Conservation (phyloP, 2,113 vertebrate genomes). For the Melanerpes aurifrons region DNA sequence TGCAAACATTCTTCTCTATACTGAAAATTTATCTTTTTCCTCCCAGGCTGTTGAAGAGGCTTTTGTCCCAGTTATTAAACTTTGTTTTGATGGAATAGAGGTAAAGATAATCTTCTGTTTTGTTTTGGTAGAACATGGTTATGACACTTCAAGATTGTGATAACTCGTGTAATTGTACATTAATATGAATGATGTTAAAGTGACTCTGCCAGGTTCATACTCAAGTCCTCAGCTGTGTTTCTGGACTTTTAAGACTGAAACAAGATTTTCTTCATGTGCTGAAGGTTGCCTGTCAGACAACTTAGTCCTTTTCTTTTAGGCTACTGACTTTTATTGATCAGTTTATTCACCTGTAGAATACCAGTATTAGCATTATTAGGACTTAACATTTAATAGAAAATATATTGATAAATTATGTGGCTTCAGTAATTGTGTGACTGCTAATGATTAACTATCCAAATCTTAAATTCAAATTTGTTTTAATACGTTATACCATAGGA, state of each 20-base stretch:
- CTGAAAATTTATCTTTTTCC: conserved; percentile 2
- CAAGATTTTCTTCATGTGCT: not conserved
- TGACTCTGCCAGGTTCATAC: not conserved
- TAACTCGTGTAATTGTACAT: not conserved
- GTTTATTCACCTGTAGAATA: not conserved
- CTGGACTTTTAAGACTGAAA: not conserved
- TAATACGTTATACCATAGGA: not conserved
- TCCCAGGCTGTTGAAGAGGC: conserved; percentile 88
- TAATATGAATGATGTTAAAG: not conserved
- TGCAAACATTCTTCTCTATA: not conserved
- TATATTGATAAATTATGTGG: not conserved
- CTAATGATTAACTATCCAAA: not conserved
- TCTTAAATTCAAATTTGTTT: not conserved
- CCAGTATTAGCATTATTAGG: not conserved
- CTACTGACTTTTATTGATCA: not conserved
- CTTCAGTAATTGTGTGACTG: not conserved
- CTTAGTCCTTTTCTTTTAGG: not conserved
- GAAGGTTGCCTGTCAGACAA: not conserved
- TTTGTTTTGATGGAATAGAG: conserved; percentile 91
- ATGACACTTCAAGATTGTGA: not conserved
- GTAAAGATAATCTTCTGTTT: conserved; percentile 65
- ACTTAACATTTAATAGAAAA: not conserved
- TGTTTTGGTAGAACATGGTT: not conserved
- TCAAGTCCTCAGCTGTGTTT: not conserved
- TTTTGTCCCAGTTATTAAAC: conserved; percentile 92